A percentile compares a stretch with the other conserved stretches of the same genome.
These are phyloP conservation scores for Platerodrilus igneus DNA, from an alignment of 2,888 invertebrate species.

Conservation along the genomic window DNA sequence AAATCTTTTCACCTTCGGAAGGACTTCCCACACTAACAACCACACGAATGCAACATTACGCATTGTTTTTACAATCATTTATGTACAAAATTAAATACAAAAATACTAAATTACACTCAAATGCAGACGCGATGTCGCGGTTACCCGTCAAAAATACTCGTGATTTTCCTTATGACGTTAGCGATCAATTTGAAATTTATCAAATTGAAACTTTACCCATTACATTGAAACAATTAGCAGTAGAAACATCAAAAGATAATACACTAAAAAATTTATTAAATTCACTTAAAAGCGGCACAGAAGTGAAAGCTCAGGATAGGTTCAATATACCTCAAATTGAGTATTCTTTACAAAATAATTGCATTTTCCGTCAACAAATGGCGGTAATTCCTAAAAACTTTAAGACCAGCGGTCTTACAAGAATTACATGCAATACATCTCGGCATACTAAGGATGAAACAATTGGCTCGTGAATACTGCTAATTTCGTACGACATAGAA, in stretches of 20 bases:
- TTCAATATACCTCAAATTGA: not conserved
- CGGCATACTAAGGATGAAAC: not conserved
- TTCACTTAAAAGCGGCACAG: no score
- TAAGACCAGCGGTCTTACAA: not conserved
- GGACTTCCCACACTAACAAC: not conserved
- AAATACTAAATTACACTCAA: not conserved
- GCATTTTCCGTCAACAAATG: not conserved
- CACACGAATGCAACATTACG: constrained; percentile 1
- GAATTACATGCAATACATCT: not conserved
- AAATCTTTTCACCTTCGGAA: not conserved
- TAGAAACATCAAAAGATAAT: no score
- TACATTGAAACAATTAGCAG: not conserved
- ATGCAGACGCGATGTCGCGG: not conserved
- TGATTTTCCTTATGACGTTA: not conserved
- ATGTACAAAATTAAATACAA: not conserved
- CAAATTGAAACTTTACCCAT: not conserved
- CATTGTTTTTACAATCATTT: not conserved
- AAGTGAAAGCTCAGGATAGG: no score
- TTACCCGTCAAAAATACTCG: not conserved
- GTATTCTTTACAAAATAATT: not conserved
- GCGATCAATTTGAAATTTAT: not conserved
- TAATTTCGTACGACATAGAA: not conserved
- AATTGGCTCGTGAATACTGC: not conserved
- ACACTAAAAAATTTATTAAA: no score
- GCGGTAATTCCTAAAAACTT: not conserved